These are phyloP conservation scores for Sander vitreus DNA, from an alignment of 2,113 vertebrate genomes.

Conservation along the genomic window DNA sequence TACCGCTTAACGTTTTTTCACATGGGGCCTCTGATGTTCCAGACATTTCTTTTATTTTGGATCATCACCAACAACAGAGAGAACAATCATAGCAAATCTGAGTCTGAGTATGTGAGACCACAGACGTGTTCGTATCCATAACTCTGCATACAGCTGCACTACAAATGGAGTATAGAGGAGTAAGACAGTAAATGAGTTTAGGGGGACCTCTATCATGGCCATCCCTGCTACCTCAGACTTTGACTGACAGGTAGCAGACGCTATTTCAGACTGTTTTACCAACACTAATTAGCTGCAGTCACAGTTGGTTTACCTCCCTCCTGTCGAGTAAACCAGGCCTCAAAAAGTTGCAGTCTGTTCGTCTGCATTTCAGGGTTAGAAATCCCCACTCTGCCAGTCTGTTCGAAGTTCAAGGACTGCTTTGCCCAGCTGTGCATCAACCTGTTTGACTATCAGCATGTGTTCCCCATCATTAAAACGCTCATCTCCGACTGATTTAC, in stretches of 20 bases:
- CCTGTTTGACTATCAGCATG: slow-evolving; percentile 16
- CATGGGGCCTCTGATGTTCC: neutral
- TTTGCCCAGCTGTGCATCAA: slow-evolving; percentile 13
- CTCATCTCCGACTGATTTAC: slow-evolving; percentile 14
- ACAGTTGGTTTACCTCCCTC: neutral
- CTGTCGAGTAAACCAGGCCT: neutral
- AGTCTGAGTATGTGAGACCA: neutral
- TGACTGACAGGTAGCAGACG: neutral
- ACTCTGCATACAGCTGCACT: neutral
- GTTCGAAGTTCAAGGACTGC: neutral
- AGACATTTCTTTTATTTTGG: neutral
- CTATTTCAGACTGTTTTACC: neutral
- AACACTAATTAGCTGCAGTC: slow-evolving; percentile 14
- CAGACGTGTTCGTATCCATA: neutral
- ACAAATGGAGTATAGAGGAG: neutral
- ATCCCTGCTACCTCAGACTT: neutral
- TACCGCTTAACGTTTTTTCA: neutral
- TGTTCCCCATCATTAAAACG: slow-evolving; percentile 12
- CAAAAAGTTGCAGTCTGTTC: neutral
- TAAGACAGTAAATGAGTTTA: neutral
- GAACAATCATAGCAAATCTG: neutral
- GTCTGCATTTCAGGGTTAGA: slow-evolving; percentile 4
- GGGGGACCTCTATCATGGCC: neutral
- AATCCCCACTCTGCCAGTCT: neutral
- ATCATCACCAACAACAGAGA: neutral